Conservation (phyloP, 2,888 invertebrate species). For the Chelonus formosanus region DNA sequence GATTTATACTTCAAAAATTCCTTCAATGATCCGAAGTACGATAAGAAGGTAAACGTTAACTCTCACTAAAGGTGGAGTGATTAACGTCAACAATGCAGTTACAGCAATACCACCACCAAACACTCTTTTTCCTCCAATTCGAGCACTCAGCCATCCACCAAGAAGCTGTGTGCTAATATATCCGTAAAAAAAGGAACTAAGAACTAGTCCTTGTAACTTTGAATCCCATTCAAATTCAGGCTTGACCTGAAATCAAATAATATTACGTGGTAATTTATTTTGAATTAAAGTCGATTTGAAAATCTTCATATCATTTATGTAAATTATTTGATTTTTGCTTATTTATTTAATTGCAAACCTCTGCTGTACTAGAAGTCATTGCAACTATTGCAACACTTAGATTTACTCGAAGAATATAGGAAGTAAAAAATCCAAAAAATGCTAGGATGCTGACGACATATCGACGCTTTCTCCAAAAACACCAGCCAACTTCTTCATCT, state of each 20-base stretch:
- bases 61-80: conserved; percentile 82
- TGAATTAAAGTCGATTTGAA: not conserved
- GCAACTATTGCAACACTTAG: conserved; percentile 93
- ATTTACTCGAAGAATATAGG: conserved; percentile 85
- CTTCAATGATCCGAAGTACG: conserved; percentile 79
- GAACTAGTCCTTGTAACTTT: conserved; percentile 78
- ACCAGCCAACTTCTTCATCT: conserved; percentile 68
- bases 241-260: not conserved
- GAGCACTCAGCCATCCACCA: conserved; percentile 84
- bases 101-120: conserved; percentile 81
- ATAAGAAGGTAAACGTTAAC: conserved; percentile 76
- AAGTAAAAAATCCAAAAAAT: conserved; percentile 86
- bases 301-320: too few relatives aligned
- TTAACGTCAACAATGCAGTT: conserved; percentile 80
- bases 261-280: not conserved
- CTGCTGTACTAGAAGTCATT: conserved; percentile 80
- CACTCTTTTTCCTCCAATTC: conserved; percentile 85
- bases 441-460: conserved; percentile 80
- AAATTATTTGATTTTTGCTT: too few relatives aligned
- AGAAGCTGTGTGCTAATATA: conserved; percentile 85
- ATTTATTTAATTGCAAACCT: conserved; percentile 12
- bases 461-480: conserved; percentile 78
- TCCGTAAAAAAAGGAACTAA: conserved; percentile 91
- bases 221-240: conserved; percentile 83
- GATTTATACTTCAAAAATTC: conserved; percentile 77